Conservation (phyloP, 2,888 invertebrate genomes). For the Athalia circularis region DNA sequence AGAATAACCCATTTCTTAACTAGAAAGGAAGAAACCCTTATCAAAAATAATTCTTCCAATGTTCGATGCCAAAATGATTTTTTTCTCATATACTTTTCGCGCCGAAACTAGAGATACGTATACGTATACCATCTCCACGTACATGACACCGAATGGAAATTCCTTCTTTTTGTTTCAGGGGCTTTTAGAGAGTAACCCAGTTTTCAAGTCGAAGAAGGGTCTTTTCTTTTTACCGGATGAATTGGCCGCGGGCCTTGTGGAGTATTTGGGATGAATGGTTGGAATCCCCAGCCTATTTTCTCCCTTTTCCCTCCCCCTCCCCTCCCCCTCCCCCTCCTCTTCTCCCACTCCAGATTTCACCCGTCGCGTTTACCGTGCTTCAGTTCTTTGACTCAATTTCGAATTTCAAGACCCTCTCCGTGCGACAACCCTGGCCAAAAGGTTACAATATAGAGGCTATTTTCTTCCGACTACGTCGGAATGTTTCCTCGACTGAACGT, state of each 20-base stretch:
- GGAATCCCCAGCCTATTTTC: slow-evolving; percentile 1
- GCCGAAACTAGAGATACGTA: too few relatives aligned
- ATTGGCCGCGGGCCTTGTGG: background rate
- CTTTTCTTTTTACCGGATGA: background rate
- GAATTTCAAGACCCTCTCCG: slow-evolving; percentile 11
- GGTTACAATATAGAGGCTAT: slow-evolving; percentile 4
- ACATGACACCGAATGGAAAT: too few relatives aligned
- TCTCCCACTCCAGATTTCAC: background rate
- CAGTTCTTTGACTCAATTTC: slow-evolving; percentile 11
- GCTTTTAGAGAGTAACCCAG: too few relatives aligned
- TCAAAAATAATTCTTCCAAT: too few relatives aligned
- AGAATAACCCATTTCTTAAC: too few relatives aligned
- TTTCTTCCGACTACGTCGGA: slow-evolving; percentile 30
- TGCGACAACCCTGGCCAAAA: background rate
- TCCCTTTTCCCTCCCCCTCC: background rate
- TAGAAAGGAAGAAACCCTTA: too few relatives aligned
- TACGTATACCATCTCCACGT: too few relatives aligned
- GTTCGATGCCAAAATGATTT: too few relatives aligned
- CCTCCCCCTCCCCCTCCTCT: background rate
- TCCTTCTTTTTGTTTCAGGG: too few relatives aligned
- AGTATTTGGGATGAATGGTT: background rate
- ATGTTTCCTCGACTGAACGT: slow-evolving; percentile 6
- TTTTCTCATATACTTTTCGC: too few relatives aligned
- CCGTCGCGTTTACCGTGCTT: background rate
- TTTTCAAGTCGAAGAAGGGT: too few relatives aligned